Base-by-base conservation (phyloP, 2,888 invertebrate genomes). In the Deilephila elpenor region DNA sequence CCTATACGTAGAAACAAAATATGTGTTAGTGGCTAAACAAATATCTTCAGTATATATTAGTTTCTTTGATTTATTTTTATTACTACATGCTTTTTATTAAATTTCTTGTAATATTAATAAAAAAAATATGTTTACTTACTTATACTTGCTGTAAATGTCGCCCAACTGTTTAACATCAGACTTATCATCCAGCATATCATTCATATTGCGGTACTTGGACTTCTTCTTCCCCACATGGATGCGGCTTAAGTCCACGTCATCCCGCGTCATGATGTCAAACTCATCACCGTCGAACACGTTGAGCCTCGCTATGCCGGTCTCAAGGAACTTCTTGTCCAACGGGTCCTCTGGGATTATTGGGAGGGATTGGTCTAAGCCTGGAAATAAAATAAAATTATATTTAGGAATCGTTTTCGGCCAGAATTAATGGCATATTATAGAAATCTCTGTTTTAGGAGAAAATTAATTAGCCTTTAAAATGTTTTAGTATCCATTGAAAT, bases 231-330 rank as follows among this genome's bases (percentile, higher is more conserved):
- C 96, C 1, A 88, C 82, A 80, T 95, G 94, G n/a, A 95, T 90
- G 74, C 86, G 87, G 5, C 82, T 80, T 1, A 93, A 75, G 78
- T 94, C 94, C 1, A 97, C 95, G 78, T 95, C 92, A 71, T 96
- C 95, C 20, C 95, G 84, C 74, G 95, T 96, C 95, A 97, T 97
- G 1, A 97, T 95, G 86, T 97, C 97, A 88, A 97, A 97, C 84
- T 97, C 95, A 85, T 97, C 97, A 91, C 96, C 96, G 82, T 97
- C 97, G 85, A 96, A 97, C 17, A 98, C 94, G 88, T 97, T 97
- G 70, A 95, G 92, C 70, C 97, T 91, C 67, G 95, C 91, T 14
- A 96, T 86, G 25, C 96, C 96, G 0, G 95, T 96, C 78, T 95
- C 93, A 0, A 93, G 80, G 87, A 89, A 96, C 6, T 95, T 88